Evolutionary conservation across 2,113 vertebrate species (phyloP).

Genomic region (Lepisosteus osseus): DNA sequence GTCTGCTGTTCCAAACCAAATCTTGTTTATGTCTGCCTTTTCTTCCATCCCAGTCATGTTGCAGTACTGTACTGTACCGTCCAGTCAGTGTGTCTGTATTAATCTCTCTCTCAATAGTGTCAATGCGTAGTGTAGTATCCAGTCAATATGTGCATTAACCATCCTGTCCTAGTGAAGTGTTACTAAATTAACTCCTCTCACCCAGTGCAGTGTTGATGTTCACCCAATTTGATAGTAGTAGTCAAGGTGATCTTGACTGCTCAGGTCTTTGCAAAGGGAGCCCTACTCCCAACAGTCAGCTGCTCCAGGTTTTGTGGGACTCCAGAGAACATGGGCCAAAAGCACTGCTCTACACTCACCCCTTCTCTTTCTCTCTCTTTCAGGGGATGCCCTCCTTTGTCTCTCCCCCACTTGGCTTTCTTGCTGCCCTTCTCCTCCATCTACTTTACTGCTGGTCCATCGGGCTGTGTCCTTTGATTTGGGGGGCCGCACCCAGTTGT

Average conservation of each 20-base stretch:
- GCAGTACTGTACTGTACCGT: too few species aligned
- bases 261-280: background rate
- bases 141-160: too few species aligned
- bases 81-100: too few species aligned
- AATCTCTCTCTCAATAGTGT: too few species aligned
- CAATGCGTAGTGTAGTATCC: too few species aligned
- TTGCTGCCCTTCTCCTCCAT: constrained; percentile 45
- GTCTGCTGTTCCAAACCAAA: too few species aligned
- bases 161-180: too few species aligned
- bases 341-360: background rate
- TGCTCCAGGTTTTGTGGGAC: too few species aligned
- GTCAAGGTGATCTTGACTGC: background rate
- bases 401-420: constrained; percentile 66
- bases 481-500: constrained; percentile 64
- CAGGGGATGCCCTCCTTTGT: constrained; percentile 74
- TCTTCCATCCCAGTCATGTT: too few species aligned
- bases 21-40: too few species aligned
- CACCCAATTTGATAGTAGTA: background rate
- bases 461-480: constrained; percentile 66
- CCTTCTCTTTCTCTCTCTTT: background rate
- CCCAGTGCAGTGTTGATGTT: background rate
- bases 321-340: too few species aligned
- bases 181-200: background rate
- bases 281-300: background rate
- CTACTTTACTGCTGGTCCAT: constrained; percentile 56